These are phyloP conservation scores for Drosophila quadrilineata DNA, from an alignment of 1,140 invertebrate species.

Conservation along the genomic window DNA sequence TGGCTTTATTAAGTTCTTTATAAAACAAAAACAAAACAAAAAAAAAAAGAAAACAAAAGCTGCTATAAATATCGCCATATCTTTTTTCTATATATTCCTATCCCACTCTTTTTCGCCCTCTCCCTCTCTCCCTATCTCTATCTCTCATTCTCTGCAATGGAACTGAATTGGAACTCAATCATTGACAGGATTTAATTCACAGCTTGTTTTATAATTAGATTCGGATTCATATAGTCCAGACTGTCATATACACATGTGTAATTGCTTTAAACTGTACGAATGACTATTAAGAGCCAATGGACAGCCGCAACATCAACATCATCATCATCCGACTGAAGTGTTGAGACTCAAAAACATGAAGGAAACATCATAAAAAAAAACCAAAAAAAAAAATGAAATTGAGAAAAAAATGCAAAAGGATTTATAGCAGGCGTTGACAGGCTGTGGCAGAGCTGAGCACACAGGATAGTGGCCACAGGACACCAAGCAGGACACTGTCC, in stretches of 20 bases:
- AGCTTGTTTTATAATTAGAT: slow-evolving; percentile 43
- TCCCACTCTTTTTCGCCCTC: too few species aligned
- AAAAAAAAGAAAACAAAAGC: too few species aligned
- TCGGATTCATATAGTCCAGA: not conserved
- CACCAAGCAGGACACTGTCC: too few species aligned
- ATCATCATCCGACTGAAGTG: slow-evolving; percentile 2
- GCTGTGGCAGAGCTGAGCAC: too few species aligned
- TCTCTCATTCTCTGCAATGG: not conserved
- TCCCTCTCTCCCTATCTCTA: too few species aligned
- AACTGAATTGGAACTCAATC: slow-evolving; percentile 26
- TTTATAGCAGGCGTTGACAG: not conserved
- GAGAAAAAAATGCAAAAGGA: not conserved
- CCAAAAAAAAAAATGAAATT: slow-evolving; percentile 2
- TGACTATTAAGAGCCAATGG: slow-evolving; percentile 42
- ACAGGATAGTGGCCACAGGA: slow-evolving; percentile 11
- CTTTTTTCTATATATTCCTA: too few species aligned
- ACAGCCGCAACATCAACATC: slow-evolving; percentile 12
- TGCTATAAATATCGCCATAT: too few species aligned
- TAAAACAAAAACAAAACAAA: too few species aligned
- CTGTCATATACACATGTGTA: slow-evolving; percentile 32
- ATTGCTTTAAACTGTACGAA: slow-evolving; percentile 66
- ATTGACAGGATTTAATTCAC: slow-evolving; percentile 35
- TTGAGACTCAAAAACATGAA: slow-evolving; percentile 28
- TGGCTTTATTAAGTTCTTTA: too few species aligned
- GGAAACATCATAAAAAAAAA: slow-evolving; percentile 14